These are phyloP conservation scores for Aegotheles bennettii DNA, from an alignment of 2,113 vertebrate species.

Conservation along the genomic window DNA sequence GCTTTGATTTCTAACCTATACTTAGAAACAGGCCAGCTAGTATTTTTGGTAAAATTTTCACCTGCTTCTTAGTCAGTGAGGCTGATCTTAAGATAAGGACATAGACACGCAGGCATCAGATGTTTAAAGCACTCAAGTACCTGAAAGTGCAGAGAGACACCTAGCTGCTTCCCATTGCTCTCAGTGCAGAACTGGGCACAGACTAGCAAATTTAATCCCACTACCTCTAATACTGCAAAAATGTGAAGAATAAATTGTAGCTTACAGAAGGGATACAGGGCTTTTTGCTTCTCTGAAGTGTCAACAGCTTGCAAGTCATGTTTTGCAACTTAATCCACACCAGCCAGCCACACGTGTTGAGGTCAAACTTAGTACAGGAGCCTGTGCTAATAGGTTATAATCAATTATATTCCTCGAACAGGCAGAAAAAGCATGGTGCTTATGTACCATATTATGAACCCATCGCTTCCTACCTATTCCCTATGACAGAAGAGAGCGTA, in stretches of 20 bases:
- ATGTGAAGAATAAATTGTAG: not conserved
- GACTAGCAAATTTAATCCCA: not conserved
- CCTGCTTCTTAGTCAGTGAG: not conserved
- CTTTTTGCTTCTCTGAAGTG: not conserved
- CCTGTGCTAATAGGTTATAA: not conserved
- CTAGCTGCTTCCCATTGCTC: constrained; percentile 43
- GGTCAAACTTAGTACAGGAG: not conserved
- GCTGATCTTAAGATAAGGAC: not conserved
- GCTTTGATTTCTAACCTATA: not conserved
- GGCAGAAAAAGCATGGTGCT: not conserved
- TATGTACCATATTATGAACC: not conserved
- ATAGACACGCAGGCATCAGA: not conserved
- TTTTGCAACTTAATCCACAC: not conserved
- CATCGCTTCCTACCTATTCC: not conserved
- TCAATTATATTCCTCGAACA: not conserved
- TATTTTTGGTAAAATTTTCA: not conserved
- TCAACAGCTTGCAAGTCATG: not conserved
- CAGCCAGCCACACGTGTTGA: rapidly evolving
- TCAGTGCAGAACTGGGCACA: not conserved
- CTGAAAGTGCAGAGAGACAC: constrained; percentile 59
- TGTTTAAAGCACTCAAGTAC: constrained; percentile 29
- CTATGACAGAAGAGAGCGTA: not conserved
- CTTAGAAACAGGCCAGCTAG: not conserved
- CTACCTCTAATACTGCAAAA: not conserved
- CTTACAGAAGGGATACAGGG: not conserved